A percentile compares a stretch with the other conserved stretches of the same genome.
Evolutionary conservation across 1,140 invertebrate species (phyloP).

Genomic region (Drosophila cardini): DNA sequence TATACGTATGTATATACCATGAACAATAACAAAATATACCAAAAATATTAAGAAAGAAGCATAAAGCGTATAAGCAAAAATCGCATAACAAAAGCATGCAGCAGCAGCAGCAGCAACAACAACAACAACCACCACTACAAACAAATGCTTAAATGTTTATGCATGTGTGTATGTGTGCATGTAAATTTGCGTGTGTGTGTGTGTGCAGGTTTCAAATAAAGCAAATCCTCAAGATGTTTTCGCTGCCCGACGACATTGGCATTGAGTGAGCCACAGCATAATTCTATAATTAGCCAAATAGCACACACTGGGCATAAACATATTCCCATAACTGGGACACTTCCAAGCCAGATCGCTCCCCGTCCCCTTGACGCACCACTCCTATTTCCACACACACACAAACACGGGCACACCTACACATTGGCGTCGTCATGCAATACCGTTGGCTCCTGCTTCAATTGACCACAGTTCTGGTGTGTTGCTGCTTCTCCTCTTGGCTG

Average conservation of each 20-base stretch:
- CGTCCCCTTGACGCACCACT: no score
- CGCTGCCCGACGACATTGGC: not conserved
- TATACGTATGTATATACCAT: constrained; percentile 35
- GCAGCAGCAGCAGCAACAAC: constrained; percentile 12
- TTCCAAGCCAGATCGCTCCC: not conserved
- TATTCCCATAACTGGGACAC: constrained; percentile 2
- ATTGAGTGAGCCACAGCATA: constrained; percentile 20
- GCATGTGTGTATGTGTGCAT: constrained; percentile 10
- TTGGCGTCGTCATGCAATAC: constrained; percentile 27
- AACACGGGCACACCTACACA: not conserved
- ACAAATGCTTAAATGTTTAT: constrained; percentile 46
- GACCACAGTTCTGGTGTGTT: constrained; percentile 20
- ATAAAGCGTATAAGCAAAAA: constrained; percentile 50
- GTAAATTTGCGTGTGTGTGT: constrained; percentile 11
- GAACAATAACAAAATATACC: constrained; percentile 42
- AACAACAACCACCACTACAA: constrained; percentile 28
- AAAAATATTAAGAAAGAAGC: constrained; percentile 28
- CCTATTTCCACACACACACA: no score
- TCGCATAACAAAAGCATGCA: constrained; percentile 43
- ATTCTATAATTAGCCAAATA: constrained; percentile 43
- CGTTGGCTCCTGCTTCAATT: constrained; percentile 15
- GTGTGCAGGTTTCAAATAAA: constrained; percentile 14
- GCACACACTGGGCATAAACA: not conserved
- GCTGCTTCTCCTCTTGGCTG: constrained; percentile 44
- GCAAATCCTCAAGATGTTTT: constrained; percentile 32